A percentile compares a stretch with the other conserved stretches of the same genome.
Conservation (phyloP, 2,797 vertebrate species). For the Chaetophractus vellerosus region DNA sequence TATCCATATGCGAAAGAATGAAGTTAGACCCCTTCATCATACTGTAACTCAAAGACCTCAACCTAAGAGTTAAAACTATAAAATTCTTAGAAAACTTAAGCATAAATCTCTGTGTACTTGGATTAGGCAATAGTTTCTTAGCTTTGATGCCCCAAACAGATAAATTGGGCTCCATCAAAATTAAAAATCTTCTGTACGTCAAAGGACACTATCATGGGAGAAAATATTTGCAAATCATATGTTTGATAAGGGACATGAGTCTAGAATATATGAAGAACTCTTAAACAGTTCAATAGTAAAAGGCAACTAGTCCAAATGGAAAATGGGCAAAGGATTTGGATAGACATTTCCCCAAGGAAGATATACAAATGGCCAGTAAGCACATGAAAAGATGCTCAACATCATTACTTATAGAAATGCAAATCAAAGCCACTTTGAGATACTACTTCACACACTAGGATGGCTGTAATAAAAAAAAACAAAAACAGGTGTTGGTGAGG, state of each 20-base stretch:
- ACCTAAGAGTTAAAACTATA: neutral
- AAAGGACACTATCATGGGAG: neutral
- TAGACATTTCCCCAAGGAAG: conserved; percentile 24
- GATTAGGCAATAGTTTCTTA: neutral
- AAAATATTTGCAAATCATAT: neutral
- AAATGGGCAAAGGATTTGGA: conserved; percentile 27
- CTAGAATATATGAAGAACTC: neutral
- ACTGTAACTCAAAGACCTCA: neutral
- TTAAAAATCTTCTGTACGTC: neutral
- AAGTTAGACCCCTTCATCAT: neutral
- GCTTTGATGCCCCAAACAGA: neutral
- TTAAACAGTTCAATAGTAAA: neutral
- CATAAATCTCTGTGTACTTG: neutral
- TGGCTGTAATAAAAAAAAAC: neutral
- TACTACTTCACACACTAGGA: neutral
- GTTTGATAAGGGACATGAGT: neutral
- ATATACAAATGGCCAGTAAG: neutral
- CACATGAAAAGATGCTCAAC: neutral
- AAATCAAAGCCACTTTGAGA: neutral
- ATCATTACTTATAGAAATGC: neutral
- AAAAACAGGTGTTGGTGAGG: neutral
- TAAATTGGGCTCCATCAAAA: neutral
- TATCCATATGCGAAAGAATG: neutral
- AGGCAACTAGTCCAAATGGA: neutral
- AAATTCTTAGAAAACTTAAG: neutral